Percentiles rank a stretch among this genome's conserved stretches.
Conservation (phyloP, 2,888 invertebrate genomes). For the Pollenia angustigena region DNA sequence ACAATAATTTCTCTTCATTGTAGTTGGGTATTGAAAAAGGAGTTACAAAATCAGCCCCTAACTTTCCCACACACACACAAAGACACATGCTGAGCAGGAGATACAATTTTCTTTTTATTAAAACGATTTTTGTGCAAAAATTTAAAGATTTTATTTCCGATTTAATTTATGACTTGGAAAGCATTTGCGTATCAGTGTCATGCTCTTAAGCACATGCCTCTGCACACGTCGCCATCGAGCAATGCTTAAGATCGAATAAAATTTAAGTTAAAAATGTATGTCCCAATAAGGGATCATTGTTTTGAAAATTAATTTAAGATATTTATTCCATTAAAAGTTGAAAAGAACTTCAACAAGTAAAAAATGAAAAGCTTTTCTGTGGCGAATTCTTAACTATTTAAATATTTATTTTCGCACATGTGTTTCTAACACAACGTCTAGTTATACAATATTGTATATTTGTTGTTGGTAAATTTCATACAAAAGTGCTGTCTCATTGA, state of each 20-base stretch:
- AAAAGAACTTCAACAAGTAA: too few relatives aligned
- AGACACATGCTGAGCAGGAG: neutral
- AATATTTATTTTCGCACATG: too few relatives aligned
- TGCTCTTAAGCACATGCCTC: neutral
- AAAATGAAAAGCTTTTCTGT: too few relatives aligned
- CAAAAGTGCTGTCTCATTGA: too few relatives aligned
- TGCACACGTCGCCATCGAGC: neutral
- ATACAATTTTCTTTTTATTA: neutral
- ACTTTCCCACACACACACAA: neutral
- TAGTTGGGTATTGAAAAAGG: constrained; percentile 18
- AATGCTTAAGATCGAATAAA: neutral
- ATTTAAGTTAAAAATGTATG: too few relatives aligned
- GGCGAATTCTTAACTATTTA: too few relatives aligned
- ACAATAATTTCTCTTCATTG: constrained; percentile 68
- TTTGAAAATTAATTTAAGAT: too few relatives aligned
- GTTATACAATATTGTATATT: too few relatives aligned
- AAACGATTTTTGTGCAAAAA: constrained; percentile 4
- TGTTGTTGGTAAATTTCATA: too few relatives aligned
- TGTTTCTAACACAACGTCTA: too few relatives aligned
- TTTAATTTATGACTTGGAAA: constrained; percentile 58
- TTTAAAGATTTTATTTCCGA: constrained; percentile 50
- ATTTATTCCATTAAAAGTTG: too few relatives aligned
- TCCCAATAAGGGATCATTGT: too few relatives aligned
- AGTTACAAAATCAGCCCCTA: neutral
- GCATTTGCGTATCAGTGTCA: constrained; percentile 13